Evolutionary conservation across 2,113 vertebrate species (phyloP).

Genomic region (Toxotes chatareus): DNA sequence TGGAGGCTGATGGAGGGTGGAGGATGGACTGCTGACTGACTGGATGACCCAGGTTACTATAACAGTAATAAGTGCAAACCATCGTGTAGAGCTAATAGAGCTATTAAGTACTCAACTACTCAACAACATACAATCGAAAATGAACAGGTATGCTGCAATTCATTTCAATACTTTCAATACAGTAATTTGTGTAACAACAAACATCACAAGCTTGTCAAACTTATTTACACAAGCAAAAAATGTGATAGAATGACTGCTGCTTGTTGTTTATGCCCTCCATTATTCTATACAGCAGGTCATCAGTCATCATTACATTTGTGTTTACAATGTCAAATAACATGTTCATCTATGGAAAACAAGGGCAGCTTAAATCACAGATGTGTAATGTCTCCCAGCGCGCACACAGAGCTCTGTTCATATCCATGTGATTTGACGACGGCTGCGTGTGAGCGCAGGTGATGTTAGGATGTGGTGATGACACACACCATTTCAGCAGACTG

Average conservation of each 20-base stretch:
- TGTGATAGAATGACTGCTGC: neutral
- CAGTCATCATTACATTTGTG: neutral
- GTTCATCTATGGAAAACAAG: too few species aligned
- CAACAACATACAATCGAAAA: neutral
- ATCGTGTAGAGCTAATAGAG: neutral
- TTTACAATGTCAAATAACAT: neutral
- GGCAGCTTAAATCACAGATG: neutral
- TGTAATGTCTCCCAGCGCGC: neutral
- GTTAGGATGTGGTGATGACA: neutral
- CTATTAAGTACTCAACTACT: neutral
- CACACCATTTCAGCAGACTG: neutral
- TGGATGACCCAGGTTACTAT: too few species aligned
- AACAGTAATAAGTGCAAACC: neutral
- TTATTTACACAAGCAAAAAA: too few species aligned
- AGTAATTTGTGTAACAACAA: too few species aligned
- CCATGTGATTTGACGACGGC: neutral
- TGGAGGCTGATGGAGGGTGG: neutral
- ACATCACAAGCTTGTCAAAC: neutral
- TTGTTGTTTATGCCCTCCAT: neutral
- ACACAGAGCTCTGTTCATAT: neutral
- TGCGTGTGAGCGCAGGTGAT: neutral
- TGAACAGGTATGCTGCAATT: neutral
- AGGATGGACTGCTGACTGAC: too few species aligned
- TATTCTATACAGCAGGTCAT: neutral
- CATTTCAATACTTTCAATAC: neutral